Percentiles rank a stretch among this genome's conserved stretches.
These are phyloP conservation scores for Spinus pinus DNA, from an alignment of 2,797 vertebrate species.

Conservation along the genomic window DNA sequence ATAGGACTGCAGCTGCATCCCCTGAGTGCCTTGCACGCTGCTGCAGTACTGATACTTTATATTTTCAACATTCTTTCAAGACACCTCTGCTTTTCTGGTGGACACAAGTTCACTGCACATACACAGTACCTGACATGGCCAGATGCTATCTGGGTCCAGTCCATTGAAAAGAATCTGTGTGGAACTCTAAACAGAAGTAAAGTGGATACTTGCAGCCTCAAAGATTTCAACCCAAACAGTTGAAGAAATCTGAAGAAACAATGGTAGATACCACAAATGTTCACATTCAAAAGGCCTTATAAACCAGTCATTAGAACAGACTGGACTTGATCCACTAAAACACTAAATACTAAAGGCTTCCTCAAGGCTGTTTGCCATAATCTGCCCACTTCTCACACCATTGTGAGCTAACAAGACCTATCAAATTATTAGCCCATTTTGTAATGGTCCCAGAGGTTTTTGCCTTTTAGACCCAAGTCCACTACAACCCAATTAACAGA, in stretches of 20 bases:
- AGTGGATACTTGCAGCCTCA: neutral
- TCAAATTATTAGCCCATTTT: neutral
- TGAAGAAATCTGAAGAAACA: neutral
- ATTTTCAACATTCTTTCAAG: neutral
- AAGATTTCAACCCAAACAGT: neutral
- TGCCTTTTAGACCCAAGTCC: neutral
- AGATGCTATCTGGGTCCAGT: neutral
- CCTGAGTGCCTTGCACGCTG: neutral
- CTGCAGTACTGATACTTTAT: neutral
- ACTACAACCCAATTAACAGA: neutral
- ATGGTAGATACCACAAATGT: neutral
- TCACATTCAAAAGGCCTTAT: neutral
- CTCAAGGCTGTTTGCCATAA: neutral
- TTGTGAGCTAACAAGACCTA: neutral
- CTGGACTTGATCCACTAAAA: neutral
- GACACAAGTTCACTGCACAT: neutral
- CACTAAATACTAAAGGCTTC: neutral
- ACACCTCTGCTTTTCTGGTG: neutral
- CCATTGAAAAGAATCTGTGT: neutral
- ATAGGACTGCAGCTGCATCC: neutral
- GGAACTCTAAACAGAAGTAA: neutral
- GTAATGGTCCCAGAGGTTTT: neutral
- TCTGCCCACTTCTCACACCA: neutral
- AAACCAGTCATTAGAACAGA: neutral
- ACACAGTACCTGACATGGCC: neutral